A percentile compares a stretch with the other conserved stretches of the same genome.
Conservation (phyloP, 30 jellyfish, hydroid and myxozoan species). For the Hydra vulgaris region DNA sequence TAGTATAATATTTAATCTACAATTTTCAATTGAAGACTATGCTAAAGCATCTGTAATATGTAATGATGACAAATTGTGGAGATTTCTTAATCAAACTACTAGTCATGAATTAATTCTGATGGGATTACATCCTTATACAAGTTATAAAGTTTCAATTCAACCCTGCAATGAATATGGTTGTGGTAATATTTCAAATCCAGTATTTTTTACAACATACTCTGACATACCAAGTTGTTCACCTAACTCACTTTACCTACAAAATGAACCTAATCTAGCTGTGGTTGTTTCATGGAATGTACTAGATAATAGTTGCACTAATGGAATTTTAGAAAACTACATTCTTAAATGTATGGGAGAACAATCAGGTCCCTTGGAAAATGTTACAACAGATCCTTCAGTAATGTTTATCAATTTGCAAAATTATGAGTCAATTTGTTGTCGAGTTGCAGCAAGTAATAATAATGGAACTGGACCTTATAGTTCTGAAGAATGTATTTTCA, state of each 20-base stretch:
- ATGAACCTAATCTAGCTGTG: not conserved
- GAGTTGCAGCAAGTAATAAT: not conserved
- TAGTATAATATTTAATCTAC: not conserved
- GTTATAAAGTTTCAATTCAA: not conserved
- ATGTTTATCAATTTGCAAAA: not conserved
- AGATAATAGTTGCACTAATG: not conserved
- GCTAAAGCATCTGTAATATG: not conserved
- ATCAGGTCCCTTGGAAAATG: not conserved
- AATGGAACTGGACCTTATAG: constrained; percentile 10
- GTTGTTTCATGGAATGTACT: not conserved
- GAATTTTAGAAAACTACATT: not conserved
- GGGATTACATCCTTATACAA: not conserved
- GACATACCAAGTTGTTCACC: constrained; percentile 1
- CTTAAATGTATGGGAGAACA: not conserved
- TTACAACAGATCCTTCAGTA: not conserved
- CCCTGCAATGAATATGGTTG: constrained; percentile 5
- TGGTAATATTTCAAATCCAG: not conserved
- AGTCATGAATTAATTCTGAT: not conserved
- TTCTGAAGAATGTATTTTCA: not conserved
- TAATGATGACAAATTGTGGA: not conserved
- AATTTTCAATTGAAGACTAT: not conserved
- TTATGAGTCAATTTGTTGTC: not conserved
- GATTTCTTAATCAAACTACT: not conserved
- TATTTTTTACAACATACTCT: not conserved
- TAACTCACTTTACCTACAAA: not conserved